phyloP scores from a whole-genome alignment of 2,797 vertebrate species.

The Gallirallus australis region DNA sequence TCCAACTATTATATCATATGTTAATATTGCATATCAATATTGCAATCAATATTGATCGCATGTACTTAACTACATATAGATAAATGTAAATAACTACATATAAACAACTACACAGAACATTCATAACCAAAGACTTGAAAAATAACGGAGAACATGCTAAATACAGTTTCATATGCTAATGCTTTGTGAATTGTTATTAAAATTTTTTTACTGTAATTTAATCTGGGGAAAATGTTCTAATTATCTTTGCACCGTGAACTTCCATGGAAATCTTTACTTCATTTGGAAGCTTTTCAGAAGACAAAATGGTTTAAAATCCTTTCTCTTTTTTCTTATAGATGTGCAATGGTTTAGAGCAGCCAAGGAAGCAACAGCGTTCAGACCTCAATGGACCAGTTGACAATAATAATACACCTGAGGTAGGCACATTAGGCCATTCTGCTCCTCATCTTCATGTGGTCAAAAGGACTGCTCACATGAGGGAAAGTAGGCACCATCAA shows the following conservation, averaged over 20 bases:
- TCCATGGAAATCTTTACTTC: not conserved
- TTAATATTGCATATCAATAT: not conserved
- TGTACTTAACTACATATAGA: not conserved
- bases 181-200: not conserved
- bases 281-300: not conserved
- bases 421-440: constrained; percentile 24
- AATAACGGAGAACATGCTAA: not conserved
- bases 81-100: not conserved
- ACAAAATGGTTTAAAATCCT: not conserved
- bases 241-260: not conserved
- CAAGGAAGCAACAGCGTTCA: constrained; percentile 95
- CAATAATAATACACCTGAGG: constrained; percentile 95
- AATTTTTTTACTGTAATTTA: not conserved
- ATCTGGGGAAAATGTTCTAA: not conserved
- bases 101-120: not conserved
- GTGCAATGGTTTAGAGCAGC: constrained; percentile 89
- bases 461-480: not conserved
- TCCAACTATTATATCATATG: not conserved
- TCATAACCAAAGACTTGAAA: not conserved
- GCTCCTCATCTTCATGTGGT: not conserved
- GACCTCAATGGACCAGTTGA: constrained; percentile 95
- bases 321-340: constrained; percentile 77
- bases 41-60: not conserved
- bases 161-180: not conserved
- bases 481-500: not conserved